Conservation (phyloP, 2,113 vertebrate species). For the Seriola aureovittata region DNA sequence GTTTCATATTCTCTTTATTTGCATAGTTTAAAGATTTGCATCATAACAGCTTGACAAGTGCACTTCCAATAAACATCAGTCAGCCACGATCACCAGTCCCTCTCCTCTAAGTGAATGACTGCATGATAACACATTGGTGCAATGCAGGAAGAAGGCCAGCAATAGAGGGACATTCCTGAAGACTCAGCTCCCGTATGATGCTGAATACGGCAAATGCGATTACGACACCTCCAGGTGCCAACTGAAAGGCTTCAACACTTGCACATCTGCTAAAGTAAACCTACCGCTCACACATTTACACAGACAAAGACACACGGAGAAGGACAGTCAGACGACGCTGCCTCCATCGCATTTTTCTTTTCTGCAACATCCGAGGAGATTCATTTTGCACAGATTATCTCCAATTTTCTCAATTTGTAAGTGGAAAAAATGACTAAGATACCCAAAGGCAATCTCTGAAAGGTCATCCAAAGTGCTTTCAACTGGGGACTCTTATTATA, state of each 20-base stretch:
- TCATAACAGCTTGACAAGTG: conserved; percentile 18
- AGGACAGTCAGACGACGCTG: background rate
- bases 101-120: background rate
- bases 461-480: conserved; percentile 35
- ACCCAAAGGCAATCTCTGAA: conserved; percentile 29
- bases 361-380: background rate
- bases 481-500: conserved; percentile 47
- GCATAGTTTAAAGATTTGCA: background rate
- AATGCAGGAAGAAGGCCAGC: conserved; percentile 6
- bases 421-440: conserved; percentile 22
- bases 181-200: conserved; percentile 34
- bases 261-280: conserved; percentile 16
- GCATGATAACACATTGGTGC: conserved; percentile 5
- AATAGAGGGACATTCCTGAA: conserved; percentile 20
- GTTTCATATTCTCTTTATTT: background rate
- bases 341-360: background rate
- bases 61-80: background rate
- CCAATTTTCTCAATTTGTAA: conserved; percentile 23
- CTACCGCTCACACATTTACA: background rate
- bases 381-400: conserved; percentile 31
- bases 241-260: conserved; percentile 19
- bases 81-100: background rate
- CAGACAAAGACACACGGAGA: background rate
- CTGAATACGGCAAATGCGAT: conserved; percentile 29
- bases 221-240: conserved; percentile 19